A percentile compares a stretch with the other conserved stretches of the same genome.
phyloP scores from a whole-genome alignment of 2,113 vertebrate genomes.

The Lamprologus tigripictilis region DNA sequence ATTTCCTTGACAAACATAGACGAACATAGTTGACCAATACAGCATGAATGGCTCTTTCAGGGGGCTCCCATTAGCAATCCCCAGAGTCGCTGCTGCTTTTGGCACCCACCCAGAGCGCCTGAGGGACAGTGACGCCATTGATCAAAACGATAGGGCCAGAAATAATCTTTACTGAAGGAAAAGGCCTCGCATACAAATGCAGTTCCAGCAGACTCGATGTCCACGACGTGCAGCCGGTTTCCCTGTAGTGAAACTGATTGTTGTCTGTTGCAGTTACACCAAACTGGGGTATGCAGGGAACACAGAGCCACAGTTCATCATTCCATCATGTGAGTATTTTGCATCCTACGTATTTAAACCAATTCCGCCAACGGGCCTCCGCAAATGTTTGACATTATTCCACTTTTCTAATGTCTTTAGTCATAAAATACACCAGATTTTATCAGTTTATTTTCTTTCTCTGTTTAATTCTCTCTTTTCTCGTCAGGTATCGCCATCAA shows the following conservation, averaged over 20 bases:
- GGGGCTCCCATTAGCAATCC: conserved; percentile 4
- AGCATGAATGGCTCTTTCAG: conserved; percentile 45
- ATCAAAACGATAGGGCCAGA: conserved; percentile 1
- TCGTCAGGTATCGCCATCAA: conserved; percentile 94
- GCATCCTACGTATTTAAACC: not conserved
- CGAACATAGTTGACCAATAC: not conserved
- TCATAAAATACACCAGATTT: not conserved
- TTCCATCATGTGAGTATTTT: conserved; percentile 92
- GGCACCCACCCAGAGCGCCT: not conserved
- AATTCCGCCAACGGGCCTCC: fast-evolving
- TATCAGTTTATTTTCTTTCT: not conserved
- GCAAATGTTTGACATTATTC: not conserved
- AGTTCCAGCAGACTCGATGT: not conserved
- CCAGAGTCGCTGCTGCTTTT: not conserved
- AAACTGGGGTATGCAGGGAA: conserved; percentile 98
- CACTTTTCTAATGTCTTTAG: not conserved
- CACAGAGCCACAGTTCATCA: conserved; percentile 97
- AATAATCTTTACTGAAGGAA: not conserved
- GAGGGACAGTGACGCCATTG: conserved; percentile 24
- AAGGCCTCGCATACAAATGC: not conserved
- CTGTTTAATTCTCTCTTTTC: not conserved
- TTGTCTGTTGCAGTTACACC: conserved; percentile 83
- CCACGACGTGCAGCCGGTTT: not conserved
- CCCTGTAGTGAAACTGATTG: not conserved
- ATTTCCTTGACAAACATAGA: not conserved